Percentiles rank a stretch among this genome's conserved stretches.
Evolutionary conservation across 1,140 invertebrate genomes (phyloP).

Genomic region (Calycopis cecrops): DNA sequence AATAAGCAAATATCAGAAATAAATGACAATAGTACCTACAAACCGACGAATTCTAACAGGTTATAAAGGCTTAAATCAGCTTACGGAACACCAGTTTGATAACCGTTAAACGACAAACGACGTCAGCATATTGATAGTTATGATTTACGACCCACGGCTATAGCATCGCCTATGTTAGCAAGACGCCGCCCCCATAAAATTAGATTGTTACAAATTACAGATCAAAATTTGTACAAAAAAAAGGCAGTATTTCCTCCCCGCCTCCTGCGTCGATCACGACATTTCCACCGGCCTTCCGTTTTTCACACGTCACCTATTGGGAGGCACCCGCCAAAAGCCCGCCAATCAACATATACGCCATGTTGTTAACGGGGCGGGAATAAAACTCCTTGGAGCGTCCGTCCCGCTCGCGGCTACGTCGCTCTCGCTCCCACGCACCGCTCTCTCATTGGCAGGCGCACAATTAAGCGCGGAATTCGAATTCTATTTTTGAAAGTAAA

Average conservation of each 20-base stretch:
- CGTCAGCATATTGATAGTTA: no score
- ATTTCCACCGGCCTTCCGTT: constrained; percentile 53
- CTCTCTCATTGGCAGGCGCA: constrained; percentile 60
- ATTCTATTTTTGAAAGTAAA: constrained; percentile 73
- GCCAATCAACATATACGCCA: constrained; percentile 69
- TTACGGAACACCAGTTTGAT: no score
- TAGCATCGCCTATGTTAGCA: no score
- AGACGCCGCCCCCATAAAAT: no score
- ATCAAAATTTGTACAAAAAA: no score
- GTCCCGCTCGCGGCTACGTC: constrained; percentile 36
- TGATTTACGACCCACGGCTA: no score
- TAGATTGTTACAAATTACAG: no score
- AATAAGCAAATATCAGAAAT: no score
- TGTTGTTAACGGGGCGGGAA: constrained; percentile 66
- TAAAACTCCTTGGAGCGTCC: constrained; percentile 30
- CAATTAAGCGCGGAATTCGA: constrained; percentile 73
- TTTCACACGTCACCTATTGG: constrained; percentile 54
- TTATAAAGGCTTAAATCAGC: no score
- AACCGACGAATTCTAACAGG: no score
- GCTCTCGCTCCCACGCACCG: constrained; percentile 47
- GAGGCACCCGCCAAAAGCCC: constrained; percentile 48
- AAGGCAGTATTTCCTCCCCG: background rate
- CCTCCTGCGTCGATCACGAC: constrained; percentile 19
- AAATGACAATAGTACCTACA: no score
- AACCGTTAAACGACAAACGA: no score